Base-by-base conservation (phyloP, 2,888 invertebrate genomes). In the Noctua comes region DNA sequence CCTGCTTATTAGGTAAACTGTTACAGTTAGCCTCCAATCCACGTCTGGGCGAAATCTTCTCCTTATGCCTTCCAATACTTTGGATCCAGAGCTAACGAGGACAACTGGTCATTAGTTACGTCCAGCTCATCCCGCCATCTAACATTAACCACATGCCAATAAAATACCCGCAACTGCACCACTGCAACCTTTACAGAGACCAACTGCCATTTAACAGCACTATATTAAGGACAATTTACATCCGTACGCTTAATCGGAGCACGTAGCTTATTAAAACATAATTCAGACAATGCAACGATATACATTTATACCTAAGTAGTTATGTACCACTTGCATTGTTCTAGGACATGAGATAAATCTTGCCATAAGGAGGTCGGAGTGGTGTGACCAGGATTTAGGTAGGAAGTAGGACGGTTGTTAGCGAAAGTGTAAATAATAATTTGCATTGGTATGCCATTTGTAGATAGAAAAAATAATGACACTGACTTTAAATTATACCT, bases 341-440 rank as follows among this genome's bases (percentile, higher is more conserved):
- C 83, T 78, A 51, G 64, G 88, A 88, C 87, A 76, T 70, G 74
- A 92, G 91, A 93, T 93, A 93, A 92, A 90, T 90, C 88, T 88
- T 85, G 65, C 16, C 59, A 36, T 79, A 89, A 89, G 76, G 82
- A 88, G 89, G 89, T 87, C 82, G 76, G 79, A 68, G 57, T 72
- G 66, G 43, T 57, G 65, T 68, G 64, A 72, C 86, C 72, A 85
- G 16, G 74, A 66, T 64, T 72, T 79, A 13, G 11, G 18, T 68
- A 43, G n/a, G n/a, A 72, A 74, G 36, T 48, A 27, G 68, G 8
- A 79, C 48, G 10, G 16, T 76, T 18, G 51, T 59, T 77, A 31
- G 40, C 7, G 24, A 68, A 64, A 62, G 18, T 10, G 21, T 75
- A 48, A 59, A 48, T 74, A 40, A 70, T 71, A 11, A 51, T 51